Percentiles rank a stretch among this genome's conserved stretches.
These are phyloP conservation scores for Pogonomyrmex barbatus DNA, from an alignment of 1,140 invertebrate genomes.

Conservation along the genomic window DNA sequence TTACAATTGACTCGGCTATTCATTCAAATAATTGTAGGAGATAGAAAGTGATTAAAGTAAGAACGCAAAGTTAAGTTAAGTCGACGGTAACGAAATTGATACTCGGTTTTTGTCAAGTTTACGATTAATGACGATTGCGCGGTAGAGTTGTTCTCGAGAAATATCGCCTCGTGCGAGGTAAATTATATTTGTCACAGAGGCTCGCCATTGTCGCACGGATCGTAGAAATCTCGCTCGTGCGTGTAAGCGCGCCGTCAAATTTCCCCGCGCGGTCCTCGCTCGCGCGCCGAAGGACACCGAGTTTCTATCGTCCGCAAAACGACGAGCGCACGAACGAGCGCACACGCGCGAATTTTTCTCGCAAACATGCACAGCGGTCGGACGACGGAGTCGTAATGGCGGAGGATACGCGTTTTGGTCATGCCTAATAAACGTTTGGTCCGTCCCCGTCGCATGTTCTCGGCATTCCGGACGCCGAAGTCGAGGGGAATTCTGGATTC, in stretches of 20 bases:
- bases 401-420: constrained; percentile 38
- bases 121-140: neutral
- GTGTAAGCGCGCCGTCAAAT: constrained; percentile 67
- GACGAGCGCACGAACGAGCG: neutral
- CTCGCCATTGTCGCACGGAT: constrained; percentile 7
- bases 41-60: neutral
- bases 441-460: constrained; percentile 59
- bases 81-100: neutral
- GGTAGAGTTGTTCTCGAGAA: neutral
- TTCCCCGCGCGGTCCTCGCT: constrained; percentile 47
- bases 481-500: constrained; percentile 65
- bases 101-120: constrained; percentile 9
- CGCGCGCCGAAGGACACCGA: neutral
- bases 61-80: constrained; percentile 14
- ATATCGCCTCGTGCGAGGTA: neutral
- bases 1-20: neutral
- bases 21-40: neutral
- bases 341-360: constrained; percentile 36
- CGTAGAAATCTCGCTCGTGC: constrained; percentile 15
- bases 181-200: neutral
- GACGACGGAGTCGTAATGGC: neutral
- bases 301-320: neutral
- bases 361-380: neutral
- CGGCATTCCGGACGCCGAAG: constrained; percentile 50
- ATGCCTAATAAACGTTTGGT: constrained; percentile 70